Percentiles rank a stretch among this genome's conserved stretches.
Evolutionary conservation across 1,140 invertebrate species (phyloP).

Genomic region (Ips nitidus): DNA sequence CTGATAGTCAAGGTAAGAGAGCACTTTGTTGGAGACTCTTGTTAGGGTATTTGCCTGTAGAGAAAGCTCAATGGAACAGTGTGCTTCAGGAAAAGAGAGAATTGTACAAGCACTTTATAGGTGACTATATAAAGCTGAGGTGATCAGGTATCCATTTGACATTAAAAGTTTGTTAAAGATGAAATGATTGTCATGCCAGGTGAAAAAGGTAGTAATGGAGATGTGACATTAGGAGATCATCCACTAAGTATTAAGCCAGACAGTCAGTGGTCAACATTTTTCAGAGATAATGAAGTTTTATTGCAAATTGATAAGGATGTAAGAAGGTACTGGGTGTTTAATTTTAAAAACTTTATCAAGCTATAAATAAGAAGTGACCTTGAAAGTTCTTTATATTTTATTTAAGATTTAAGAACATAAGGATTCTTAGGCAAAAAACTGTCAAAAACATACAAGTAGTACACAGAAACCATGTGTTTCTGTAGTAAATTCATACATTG

Average conservation of each 20-base stretch:
- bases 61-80: slow-evolving; percentile 64
- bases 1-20: slow-evolving; percentile 75
- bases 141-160: not conserved
- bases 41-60: slow-evolving; percentile 76
- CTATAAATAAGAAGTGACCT: no score
- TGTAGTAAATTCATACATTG: no score
- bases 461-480: no score
- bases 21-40: slow-evolving; percentile 81
- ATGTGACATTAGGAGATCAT: slow-evolving; percentile 71
- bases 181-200: slow-evolving; percentile 82
- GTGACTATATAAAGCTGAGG: slow-evolving; percentile 48
- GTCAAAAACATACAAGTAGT: no score
- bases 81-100: slow-evolving; percentile 70
- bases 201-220: slow-evolving; percentile 57
- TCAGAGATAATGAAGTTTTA: slow-evolving; percentile 95
- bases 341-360: not conserved
- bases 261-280: slow-evolving; percentile 91
- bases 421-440: no score
- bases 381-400: no score
- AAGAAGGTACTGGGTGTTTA: slow-evolving; percentile 53
- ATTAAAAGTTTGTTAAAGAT: slow-evolving; percentile 55
- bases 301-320: slow-evolving; percentile 98
- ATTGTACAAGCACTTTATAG: slow-evolving; percentile 82
- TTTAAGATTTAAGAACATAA: no score
- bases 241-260: slow-evolving; percentile 92